These are phyloP conservation scores for Lycocerus yunnanus DNA, from an alignment of 2,888 invertebrate species.

Conservation along the genomic window DNA sequence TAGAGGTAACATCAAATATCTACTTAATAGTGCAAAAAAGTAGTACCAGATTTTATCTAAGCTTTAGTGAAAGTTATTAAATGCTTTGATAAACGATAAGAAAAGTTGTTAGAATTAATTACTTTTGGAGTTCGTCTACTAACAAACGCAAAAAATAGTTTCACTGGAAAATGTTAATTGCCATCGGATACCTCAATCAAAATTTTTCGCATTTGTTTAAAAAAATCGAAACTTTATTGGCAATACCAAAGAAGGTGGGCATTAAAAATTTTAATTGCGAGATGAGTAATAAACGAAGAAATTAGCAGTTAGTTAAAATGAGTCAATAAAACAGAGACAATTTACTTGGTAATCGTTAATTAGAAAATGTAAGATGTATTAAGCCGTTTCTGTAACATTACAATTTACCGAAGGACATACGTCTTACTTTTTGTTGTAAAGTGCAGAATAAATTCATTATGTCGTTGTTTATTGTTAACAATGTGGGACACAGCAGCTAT, in stretches of 20 bases:
- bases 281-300: neutral
- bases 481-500: conserved; percentile 31
- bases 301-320: neutral
- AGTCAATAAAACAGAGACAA: neutral
- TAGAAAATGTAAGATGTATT: conserved; percentile 23
- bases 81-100: neutral
- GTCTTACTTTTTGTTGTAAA: conserved; percentile 19
- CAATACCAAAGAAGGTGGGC: neutral
- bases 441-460: conserved; percentile 21
- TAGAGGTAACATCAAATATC: neutral
- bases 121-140: neutral
- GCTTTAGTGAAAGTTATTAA: neutral
- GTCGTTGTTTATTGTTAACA: conserved; percentile 18
- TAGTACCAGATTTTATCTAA: neutral
- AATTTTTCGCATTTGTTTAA: neutral
- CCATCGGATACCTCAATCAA: neutral
- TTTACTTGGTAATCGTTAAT: conserved; percentile 1
- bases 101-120: neutral
- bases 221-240: neutral
- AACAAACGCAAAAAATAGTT: neutral
- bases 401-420: conserved; percentile 21
- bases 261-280: neutral
- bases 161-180: neutral
- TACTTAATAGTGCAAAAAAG: neutral
- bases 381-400: conserved; percentile 18